These are phyloP conservation scores for Limnodromus scolopaceus DNA, from an alignment of 2,797 vertebrate genomes.

Conservation along the genomic window DNA sequence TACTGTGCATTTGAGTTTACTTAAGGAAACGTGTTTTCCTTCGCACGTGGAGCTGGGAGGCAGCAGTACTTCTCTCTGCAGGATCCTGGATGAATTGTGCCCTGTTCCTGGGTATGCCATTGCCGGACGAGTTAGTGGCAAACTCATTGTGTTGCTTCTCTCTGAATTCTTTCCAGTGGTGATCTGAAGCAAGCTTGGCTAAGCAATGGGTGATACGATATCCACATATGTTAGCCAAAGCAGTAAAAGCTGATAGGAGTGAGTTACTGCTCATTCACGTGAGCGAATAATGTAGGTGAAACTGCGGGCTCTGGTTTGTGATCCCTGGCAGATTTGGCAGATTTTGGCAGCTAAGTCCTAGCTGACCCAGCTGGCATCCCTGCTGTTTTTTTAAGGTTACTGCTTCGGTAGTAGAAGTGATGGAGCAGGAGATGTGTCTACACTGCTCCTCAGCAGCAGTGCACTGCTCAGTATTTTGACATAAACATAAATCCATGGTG, in stretches of 20 bases:
- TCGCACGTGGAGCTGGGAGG: background rate
- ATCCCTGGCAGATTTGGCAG: slow-evolving; percentile 8
- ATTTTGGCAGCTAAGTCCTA: background rate
- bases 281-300: slow-evolving; percentile 23
- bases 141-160: background rate
- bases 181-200: background rate
- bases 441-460: background rate
- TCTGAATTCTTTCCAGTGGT: background rate
- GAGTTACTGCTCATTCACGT: background rate
- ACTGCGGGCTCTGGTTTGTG: background rate
- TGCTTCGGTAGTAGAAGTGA: background rate
- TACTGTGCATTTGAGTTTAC: background rate
- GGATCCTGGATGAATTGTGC: background rate
- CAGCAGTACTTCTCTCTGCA: background rate
- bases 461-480: background rate
- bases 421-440: background rate
- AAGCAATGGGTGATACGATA: slow-evolving; percentile 16
- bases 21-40: background rate
- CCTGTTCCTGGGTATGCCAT: background rate
- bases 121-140: background rate
- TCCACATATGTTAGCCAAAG: background rate
- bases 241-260: slow-evolving; percentile 37
- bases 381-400: background rate
- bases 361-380: background rate
- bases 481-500: background rate